These are phyloP conservation scores for Rhyacichthys aspro DNA, from an alignment of 2,797 vertebrate genomes.

Conservation along the genomic window DNA sequence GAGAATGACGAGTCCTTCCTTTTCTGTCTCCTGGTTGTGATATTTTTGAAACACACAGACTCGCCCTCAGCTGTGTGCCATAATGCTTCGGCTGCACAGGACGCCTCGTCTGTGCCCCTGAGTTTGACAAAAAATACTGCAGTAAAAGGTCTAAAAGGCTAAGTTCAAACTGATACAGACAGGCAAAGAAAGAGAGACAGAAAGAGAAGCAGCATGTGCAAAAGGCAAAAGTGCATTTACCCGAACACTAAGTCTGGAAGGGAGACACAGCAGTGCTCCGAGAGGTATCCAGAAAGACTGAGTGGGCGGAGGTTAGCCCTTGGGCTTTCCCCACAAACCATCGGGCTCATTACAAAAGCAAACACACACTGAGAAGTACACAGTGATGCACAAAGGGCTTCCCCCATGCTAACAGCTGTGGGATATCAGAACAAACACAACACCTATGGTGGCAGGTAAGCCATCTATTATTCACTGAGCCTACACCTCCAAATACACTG, in stretches of 20 bases:
- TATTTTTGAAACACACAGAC: not conserved
- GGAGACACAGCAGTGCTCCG: constrained; percentile 43
- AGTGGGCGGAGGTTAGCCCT: constrained; percentile 73
- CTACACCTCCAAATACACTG: not conserved
- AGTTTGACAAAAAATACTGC: constrained; percentile 28
- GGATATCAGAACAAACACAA: constrained; percentile 52
- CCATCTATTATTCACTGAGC: constrained; percentile 45
- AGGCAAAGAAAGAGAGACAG: constrained; percentile 19
- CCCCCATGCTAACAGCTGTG: constrained; percentile 63
- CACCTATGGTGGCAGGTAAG: constrained; percentile 41
- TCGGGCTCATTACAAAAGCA: constrained; percentile 69
- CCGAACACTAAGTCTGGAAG: constrained; percentile 22
- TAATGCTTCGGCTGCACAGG: constrained; percentile 40
- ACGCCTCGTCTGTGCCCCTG: constrained; percentile 35
- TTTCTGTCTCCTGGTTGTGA: no score
- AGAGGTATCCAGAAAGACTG: constrained; percentile 60
- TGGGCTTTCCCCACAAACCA: constrained; percentile 74
- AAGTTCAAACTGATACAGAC: constrained; percentile 39
- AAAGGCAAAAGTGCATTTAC: constrained; percentile 33
- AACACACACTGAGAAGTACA: constrained; percentile 55
- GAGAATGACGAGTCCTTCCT: no score
- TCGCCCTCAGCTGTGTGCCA: constrained; percentile 17
- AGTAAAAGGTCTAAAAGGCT: constrained; percentile 16
- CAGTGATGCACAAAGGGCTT: constrained; percentile 64
- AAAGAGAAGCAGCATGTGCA: not conserved